Conservation (phyloP, 2,797 vertebrate genomes). For the Xerus rutilus region DNA sequence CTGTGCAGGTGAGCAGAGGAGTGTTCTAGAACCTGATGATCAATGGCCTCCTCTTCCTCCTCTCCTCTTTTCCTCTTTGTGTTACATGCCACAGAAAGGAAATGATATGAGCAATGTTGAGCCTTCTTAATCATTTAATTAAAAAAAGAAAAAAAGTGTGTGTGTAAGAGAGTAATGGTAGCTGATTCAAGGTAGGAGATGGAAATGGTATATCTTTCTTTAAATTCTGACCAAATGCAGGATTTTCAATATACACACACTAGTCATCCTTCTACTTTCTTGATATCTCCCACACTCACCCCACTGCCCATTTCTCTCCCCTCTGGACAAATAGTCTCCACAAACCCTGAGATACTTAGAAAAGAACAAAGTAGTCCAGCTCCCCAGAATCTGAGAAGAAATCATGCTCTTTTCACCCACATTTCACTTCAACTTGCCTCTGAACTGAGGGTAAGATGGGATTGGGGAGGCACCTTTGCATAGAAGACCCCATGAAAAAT, state of each 20-base stretch:
- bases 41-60: accelerated
- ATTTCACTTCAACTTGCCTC: background rate
- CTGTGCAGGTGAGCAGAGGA: background rate
- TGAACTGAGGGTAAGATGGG: background rate
- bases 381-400: too few species aligned
- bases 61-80: background rate
- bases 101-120: background rate
- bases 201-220: background rate
- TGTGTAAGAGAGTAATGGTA: background rate
- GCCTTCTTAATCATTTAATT: background rate
- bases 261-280: background rate
- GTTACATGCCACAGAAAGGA: too few species aligned
- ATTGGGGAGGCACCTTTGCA: accelerated
- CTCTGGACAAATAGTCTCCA: background rate
- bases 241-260: background rate
- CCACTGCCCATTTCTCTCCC: background rate
- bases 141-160: background rate
- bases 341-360: background rate
- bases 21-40: accelerated
- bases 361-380: accelerated
- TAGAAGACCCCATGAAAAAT: background rate
- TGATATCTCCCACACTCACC: too few species aligned
- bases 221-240: accelerated
- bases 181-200: background rate
- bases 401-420: too few species aligned